Percentiles rank a stretch among this genome's conserved stretches.
Evolutionary conservation across 2,797 vertebrate genomes (phyloP).

Genomic region (Liparis tanakae): DNA sequence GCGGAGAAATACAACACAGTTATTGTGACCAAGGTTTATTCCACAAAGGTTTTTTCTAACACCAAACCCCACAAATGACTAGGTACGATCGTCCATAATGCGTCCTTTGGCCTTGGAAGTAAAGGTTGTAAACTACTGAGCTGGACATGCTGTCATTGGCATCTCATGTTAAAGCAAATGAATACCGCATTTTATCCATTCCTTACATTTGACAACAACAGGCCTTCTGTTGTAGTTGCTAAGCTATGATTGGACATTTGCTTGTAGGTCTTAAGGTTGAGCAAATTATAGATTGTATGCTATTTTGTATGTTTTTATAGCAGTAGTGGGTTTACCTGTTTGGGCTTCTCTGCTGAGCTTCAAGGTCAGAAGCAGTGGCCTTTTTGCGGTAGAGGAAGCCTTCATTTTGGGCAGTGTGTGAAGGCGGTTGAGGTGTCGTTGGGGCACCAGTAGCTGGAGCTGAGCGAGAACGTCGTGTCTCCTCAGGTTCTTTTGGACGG

Average conservation of each 20-base stretch:
- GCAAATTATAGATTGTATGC: neutral
- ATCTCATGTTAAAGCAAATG: neutral
- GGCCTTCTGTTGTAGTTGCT: neutral
- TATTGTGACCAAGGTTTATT: neutral
- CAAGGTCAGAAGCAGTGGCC: conserved; percentile 84
- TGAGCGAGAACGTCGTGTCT: conserved; percentile 88
- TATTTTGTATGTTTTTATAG: conserved; percentile 17
- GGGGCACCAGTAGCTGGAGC: conserved; percentile 89
- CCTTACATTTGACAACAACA: neutral
- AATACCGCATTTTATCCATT: neutral
- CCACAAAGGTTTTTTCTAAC: no score
- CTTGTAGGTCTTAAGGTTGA: neutral
- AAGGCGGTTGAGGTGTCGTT: conserved; percentile 84
- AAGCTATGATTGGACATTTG: neutral
- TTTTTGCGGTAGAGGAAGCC: conserved; percentile 92
- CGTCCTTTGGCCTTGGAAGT: neutral
- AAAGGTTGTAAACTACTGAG: neutral
- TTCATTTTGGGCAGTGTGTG: conserved; percentile 87
- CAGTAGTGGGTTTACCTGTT: conserved; percentile 84
- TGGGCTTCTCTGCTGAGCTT: conserved; percentile 89
- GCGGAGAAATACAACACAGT: neutral
- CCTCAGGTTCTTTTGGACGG: conserved; percentile 88
- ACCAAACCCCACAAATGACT: neutral
- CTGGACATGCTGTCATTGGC: neutral
- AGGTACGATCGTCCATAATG: neutral